phyloP scores from a whole-genome alignment of 2,113 vertebrate genomes.

The Tragelaphus strepsiceros region DNA sequence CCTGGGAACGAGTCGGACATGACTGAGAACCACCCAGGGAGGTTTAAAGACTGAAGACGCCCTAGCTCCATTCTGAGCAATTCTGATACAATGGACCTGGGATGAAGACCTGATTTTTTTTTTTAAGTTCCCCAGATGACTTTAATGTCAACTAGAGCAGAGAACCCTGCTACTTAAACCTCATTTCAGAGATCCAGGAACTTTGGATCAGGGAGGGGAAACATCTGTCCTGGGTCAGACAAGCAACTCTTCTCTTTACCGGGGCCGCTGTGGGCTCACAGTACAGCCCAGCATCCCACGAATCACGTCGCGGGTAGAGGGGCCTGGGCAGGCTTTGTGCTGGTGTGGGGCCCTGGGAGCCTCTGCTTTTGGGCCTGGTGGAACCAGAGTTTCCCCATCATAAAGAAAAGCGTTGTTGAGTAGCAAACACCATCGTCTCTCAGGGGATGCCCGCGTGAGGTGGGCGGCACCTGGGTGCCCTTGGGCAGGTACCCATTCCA shows the following conservation, averaged over 20 bases:
- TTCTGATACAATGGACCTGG: background rate
- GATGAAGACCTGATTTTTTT: background rate
- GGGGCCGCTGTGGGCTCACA: accelerated
- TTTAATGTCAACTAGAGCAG: background rate
- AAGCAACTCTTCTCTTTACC: accelerated
- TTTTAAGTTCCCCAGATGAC: background rate
- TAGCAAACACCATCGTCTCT: accelerated
- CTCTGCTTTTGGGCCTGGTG: background rate
- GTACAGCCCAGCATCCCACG: accelerated
- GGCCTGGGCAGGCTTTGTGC: background rate
- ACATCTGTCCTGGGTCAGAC: too few species aligned
- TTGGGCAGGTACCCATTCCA: background rate
- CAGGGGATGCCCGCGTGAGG: background rate
- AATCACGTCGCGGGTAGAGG: background rate
- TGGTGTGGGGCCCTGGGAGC: background rate
- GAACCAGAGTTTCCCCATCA: background rate
- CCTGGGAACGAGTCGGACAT: background rate
- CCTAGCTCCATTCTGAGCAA: background rate
- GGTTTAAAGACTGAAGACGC: background rate
- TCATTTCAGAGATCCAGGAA: background rate
- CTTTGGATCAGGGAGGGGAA: background rate
- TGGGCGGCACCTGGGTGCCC: background rate
- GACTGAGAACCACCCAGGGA: background rate
- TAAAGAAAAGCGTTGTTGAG: background rate
- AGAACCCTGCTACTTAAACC: background rate